Conservation (phyloP, 2,113 vertebrate species). For the Zapornia atra region DNA sequence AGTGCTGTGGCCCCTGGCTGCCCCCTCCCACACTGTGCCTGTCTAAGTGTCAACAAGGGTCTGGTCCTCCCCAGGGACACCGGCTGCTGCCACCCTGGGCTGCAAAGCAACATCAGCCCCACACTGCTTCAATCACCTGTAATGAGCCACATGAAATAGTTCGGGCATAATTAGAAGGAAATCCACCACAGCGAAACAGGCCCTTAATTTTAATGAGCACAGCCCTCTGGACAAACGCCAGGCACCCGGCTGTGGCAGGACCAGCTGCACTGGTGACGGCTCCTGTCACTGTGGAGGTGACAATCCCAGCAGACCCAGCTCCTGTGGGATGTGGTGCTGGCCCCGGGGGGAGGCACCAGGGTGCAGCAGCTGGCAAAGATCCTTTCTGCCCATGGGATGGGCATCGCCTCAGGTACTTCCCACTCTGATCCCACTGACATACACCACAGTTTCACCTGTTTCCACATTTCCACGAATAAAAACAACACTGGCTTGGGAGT, state of each 20-base stretch:
- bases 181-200: background rate
- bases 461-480: background rate
- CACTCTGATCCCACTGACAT: accelerated
- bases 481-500: background rate
- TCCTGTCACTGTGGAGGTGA: background rate
- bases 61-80: background rate
- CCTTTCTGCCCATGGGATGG: background rate
- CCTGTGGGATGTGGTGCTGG: background rate
- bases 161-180: constrained; percentile 22
- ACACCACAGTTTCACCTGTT: background rate
- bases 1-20: background rate
- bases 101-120: background rate
- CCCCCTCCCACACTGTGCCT: background rate
- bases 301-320: background rate
- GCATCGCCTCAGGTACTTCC: background rate
- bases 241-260: background rate
- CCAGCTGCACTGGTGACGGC: accelerated
- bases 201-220: constrained; percentile 23
- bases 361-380: background rate
- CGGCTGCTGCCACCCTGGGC: background rate
- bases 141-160: constrained; percentile 19
- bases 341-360: background rate
- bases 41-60: accelerated
- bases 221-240: background rate
- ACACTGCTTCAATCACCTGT: background rate